phyloP scores from a whole-genome alignment of 1,140 invertebrate species.

The Stenopsyche tienmushanensis region DNA sequence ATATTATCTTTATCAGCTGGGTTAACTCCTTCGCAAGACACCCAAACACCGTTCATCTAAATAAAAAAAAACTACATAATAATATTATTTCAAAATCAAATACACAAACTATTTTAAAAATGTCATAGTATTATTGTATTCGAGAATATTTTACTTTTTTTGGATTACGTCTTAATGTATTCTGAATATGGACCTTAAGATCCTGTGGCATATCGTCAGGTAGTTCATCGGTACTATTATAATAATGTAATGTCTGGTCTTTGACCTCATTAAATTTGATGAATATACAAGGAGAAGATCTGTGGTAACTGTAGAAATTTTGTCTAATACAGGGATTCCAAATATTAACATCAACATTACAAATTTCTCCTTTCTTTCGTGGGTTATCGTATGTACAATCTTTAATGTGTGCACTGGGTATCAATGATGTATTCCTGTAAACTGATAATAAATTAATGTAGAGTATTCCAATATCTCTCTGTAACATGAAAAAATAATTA shows the following conservation, averaged over 20 bases:
- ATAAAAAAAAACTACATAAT: conserved; percentile 36
- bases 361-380: not conserved
- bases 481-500: no score
- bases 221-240: conserved; percentile 62
- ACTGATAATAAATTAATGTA: not conserved
- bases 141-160: not conserved
- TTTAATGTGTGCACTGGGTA: not conserved
- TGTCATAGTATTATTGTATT: no score
- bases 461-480: not conserved
- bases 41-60: conserved; percentile 67
- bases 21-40: conserved; percentile 79
- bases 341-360: not conserved
- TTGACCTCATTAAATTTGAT: conserved; percentile 28
- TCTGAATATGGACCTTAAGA: conserved; percentile 53
- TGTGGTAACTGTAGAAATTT: not conserved
- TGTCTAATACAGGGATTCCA: not conserved
- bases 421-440: not conserved
- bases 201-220: conserved; percentile 65
- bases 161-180: not conserved
- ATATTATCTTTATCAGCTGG: conserved; percentile 82
- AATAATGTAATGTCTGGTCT: conserved; percentile 67
- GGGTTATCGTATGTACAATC: not conserved
- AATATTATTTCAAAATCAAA: not conserved
- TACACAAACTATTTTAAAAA: not conserved
- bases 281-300: not conserved